Evolutionary conservation across 2,113 vertebrate species (phyloP), one percentile per base, ranked within the genome.

Genomic region (Apistogramma diplotaenia): DNA sequence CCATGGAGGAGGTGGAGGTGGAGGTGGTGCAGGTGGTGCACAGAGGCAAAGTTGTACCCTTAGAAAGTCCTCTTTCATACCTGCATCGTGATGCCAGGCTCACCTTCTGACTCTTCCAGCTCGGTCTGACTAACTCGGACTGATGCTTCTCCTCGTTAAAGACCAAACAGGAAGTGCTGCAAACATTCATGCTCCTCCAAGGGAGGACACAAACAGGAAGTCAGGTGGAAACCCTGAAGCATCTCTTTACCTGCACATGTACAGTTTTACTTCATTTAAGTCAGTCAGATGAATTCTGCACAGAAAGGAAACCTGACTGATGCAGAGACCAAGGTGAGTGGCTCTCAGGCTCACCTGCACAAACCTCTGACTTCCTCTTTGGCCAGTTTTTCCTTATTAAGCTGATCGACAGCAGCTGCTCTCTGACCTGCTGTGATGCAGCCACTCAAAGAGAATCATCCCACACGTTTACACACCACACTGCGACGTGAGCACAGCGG

Each of bases 41-140:
- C 37, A 40, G n/a, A n/a, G n/a, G n/a, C n/a, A n/a, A 40, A 12
- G 37, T 40, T 40, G 1, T 4, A 40, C 6, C 19, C 35, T 23
- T 0, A 0, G 33, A 35, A 35, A 61, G 59, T n/a, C 23, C 60
- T 62, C 6, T 0, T 43, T 65, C 8, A 43, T 9, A 18, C 37
- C 37, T 46, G n/a, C 37, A 27, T 0, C 0, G 21, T 25, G 61
- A 43, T 0, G 18, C 61, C 21, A 43, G 56, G 23, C 25, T 10
- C 19, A 54, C 21, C 49, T 4, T 51, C 46, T 8, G 31, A 23
- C 23, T 40, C 59, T 25, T 25, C 9, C 35, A 0, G 60, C 60
- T 43, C 21, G 16, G 11, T 37, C 33, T 27, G 61, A 43, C 15
- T 29, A 18, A 70, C 25, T 23, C 3, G 2, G 25, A 70, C 40